A percentile compares a stretch with the other conserved stretches of the same genome.
phyloP scores from a whole-genome alignment of 2,888 invertebrate species.

The Helicoverpa assulta region DNA sequence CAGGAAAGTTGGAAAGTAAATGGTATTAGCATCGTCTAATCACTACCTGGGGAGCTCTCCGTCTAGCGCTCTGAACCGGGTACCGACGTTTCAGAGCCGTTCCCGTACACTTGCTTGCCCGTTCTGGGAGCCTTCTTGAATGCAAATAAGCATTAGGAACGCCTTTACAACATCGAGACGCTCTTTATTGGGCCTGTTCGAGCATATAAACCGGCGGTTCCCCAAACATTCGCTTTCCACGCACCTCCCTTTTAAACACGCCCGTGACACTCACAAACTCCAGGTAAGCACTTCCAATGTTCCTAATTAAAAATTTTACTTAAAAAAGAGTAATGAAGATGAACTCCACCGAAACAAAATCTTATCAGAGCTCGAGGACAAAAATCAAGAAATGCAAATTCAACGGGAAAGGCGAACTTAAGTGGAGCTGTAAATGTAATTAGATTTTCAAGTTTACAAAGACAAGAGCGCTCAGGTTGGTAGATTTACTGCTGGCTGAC shows the following conservation, averaged over 20 bases:
- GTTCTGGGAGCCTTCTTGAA: slow-evolving; percentile 86
- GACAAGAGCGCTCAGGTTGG: slow-evolving; percentile 88
- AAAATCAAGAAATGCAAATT: slow-evolving; percentile 88
- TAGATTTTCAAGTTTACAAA: slow-evolving; percentile 90
- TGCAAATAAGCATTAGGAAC: slow-evolving; percentile 89
- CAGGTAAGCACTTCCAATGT: slow-evolving; percentile 58
- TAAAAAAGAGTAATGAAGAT: slow-evolving; percentile 69
- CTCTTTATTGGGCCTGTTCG: slow-evolving; percentile 86
- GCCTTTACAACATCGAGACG: slow-evolving; percentile 87
- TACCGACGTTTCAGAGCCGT: slow-evolving; percentile 76
- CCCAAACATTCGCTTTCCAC: slow-evolving; percentile 77
- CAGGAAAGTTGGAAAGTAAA: slow-evolving; percentile 89
- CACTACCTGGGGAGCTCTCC: slow-evolving; percentile 87
- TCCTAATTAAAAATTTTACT: slow-evolving; percentile 61
- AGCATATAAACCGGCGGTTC: slow-evolving; percentile 80
- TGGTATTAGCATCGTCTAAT: slow-evolving; percentile 90
- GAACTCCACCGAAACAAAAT: slow-evolving; percentile 72
- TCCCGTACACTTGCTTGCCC: slow-evolving; percentile 85
- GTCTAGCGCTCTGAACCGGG: slow-evolving; percentile 78
- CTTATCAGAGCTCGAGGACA: slow-evolving; percentile 78
- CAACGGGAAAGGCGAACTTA: slow-evolving; percentile 84
- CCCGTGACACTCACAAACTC: slow-evolving; percentile 51
- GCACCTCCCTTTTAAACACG: slow-evolving; percentile 68
- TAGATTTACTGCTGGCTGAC: slow-evolving; percentile 89
- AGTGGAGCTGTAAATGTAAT: slow-evolving; percentile 89